Conservation (phyloP, 2,797 vertebrate genomes). For the Pipistrellus nathusii region DNA sequence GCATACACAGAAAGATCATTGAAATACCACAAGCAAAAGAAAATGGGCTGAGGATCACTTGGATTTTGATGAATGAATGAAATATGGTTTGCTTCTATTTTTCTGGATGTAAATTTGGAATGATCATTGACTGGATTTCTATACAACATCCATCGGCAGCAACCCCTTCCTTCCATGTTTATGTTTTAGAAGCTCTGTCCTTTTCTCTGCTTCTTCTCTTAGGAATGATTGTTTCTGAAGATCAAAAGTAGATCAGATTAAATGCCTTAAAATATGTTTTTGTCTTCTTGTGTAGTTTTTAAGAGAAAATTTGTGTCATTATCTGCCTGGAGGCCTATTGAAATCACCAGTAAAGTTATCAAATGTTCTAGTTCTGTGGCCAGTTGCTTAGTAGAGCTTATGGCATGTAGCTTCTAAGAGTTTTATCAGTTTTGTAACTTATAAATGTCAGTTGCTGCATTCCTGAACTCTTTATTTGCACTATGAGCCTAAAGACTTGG, state of each 20-base stretch:
- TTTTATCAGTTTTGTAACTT: conserved; percentile 83
- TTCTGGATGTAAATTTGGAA: background rate
- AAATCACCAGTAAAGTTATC: conserved; percentile 82
- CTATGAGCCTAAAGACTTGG: conserved; percentile 81
- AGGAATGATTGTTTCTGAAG: background rate
- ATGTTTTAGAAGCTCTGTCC: background rate
- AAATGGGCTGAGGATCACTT: conserved; percentile 23
- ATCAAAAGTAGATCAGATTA: conserved; percentile 45
- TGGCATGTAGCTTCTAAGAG: conserved; percentile 86
- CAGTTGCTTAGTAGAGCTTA: conserved; percentile 85
- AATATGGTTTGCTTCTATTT: background rate
- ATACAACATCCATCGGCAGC: background rate
- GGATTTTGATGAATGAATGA: background rate
- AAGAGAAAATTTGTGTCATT: background rate
- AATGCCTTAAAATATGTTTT: background rate
- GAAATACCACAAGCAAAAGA: conserved; percentile 65
- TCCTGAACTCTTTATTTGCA: conserved; percentile 87
- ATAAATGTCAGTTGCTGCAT: conserved; percentile 80
- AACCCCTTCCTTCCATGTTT: background rate
- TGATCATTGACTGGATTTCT: background rate
- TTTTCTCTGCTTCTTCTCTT: background rate
- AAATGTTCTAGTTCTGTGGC: conserved; percentile 77
- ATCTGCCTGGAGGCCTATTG: conserved; percentile 62
- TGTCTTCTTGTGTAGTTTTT: background rate
- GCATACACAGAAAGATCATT: conserved; percentile 30